Evolutionary conservation across 35 echinoderm and acorn worm species (phyloP).

Genomic region (Apostichopus parvimensis): DNA sequence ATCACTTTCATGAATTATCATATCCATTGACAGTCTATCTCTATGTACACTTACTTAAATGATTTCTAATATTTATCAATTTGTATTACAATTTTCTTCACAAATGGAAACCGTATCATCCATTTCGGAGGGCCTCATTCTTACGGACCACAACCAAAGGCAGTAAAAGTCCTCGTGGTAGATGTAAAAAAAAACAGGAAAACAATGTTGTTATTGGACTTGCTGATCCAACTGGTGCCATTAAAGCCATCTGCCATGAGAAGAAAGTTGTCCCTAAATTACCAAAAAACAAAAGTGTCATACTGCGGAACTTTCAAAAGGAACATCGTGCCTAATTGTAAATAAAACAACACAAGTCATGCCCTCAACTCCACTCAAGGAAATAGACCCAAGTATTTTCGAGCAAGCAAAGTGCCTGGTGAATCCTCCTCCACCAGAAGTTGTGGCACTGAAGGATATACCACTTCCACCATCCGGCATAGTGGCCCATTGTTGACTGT

Average conservation of each 20-base stretch:
- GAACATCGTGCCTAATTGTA: neutral
- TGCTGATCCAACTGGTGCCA: slow-evolving; percentile 23
- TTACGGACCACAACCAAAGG: neutral
- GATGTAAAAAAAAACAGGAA: neutral
- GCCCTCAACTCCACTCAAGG: neutral
- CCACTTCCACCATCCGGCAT: neutral
- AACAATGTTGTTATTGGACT: slow-evolving; percentile 17
- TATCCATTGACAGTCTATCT: too few species aligned
- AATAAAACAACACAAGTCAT: slow-evolving; percentile 14
- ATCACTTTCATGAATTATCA: too few species aligned
- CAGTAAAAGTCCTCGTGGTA: neutral
- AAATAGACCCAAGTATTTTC: neutral
- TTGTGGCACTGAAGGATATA: slow-evolving; percentile 12
- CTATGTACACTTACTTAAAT: too few species aligned
- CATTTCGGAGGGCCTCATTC: neutral
- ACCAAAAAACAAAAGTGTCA: neutral
- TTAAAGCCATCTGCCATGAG: slow-evolving; percentile 25
- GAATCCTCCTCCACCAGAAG: slow-evolving; percentile 14
- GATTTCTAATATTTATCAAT: neutral
- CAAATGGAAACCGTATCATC: slow-evolving; percentile 2
- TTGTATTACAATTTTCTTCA: neutral
- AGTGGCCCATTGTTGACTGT: neutral
- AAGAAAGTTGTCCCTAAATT: neutral
- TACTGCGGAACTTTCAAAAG: neutral
- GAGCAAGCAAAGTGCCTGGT: neutral